Conservation (phyloP, 2,113 vertebrate species). For the Apistogramma diplotaenia region DNA sequence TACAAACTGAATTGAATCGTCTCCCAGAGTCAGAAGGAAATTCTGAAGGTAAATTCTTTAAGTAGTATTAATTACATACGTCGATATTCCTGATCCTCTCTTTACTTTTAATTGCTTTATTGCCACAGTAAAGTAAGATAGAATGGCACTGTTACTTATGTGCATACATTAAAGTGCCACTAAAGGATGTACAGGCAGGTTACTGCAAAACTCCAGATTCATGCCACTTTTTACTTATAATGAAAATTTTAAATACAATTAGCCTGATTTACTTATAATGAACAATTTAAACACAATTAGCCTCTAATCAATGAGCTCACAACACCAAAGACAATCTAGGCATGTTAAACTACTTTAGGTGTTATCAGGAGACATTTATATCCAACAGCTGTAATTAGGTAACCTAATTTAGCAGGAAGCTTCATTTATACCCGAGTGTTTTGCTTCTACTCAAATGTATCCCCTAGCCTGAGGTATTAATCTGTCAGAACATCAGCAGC, state of each 20-base stretch:
- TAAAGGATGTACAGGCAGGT: neutral
- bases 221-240: neutral
- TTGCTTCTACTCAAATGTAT: neutral
- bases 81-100: neutral
- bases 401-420: constrained; percentile 20
- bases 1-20: neutral
- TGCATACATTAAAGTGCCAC: neutral
- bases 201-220: neutral
- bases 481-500: neutral
- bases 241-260: neutral
- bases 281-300: constrained; percentile 10
- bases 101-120: neutral
- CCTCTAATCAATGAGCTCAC: constrained; percentile 8
- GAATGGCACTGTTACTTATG: neutral
- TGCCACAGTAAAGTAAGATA: neutral
- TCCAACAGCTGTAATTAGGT: constrained; percentile 25
- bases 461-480: neutral
- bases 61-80: neutral
- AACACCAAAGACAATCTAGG: neutral
- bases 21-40: neutral
- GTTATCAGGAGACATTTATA: constrained; percentile 11
- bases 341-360: constrained; percentile 4
- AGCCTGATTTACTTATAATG: neutral
- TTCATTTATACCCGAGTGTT: constrained; percentile 4
- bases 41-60: neutral